These are phyloP conservation scores for Macrotis lagotis DNA, from an alignment of 2,113 vertebrate genomes.

Conservation along the genomic window DNA sequence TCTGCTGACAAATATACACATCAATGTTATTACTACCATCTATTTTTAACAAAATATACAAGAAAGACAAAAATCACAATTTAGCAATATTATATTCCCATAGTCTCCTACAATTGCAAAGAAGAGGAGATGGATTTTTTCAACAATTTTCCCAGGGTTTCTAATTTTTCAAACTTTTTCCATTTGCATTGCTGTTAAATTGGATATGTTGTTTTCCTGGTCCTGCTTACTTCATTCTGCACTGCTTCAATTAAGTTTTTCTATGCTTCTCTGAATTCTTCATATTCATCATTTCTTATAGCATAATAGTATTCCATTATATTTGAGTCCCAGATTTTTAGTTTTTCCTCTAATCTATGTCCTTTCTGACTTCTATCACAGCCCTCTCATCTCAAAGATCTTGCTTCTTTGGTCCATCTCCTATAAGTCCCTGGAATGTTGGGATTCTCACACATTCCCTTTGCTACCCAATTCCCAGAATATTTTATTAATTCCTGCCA, in stretches of 20 bases:
- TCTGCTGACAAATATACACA: not conserved
- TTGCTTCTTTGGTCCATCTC: not conserved
- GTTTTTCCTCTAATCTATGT: not conserved
- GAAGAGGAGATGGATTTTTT: not conserved
- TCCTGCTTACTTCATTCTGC: not conserved
- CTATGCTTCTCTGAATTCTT: not conserved
- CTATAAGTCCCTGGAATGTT: not conserved
- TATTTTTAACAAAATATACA: not conserved
- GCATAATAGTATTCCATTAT: not conserved
- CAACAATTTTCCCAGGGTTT: not conserved
- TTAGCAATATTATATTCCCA: not conserved
- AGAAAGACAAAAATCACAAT: not conserved
- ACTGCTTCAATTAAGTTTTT: not conserved
- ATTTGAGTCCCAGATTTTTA: not conserved
- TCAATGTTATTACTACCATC: not conserved
- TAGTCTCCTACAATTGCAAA: not conserved
- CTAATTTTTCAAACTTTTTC: not conserved
- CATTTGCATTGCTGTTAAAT: not conserved
- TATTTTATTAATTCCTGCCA: not conserved
- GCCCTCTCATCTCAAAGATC: not conserved
- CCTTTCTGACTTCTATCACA: not conserved
- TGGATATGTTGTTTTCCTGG: not conserved
- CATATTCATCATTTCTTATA: not conserved
- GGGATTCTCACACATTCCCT: not conserved
- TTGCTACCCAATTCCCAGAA: not conserved